Evolutionary conservation across 2,797 vertebrate genomes (phyloP).

Genomic region (Synaphobranchus kaupii): DNA sequence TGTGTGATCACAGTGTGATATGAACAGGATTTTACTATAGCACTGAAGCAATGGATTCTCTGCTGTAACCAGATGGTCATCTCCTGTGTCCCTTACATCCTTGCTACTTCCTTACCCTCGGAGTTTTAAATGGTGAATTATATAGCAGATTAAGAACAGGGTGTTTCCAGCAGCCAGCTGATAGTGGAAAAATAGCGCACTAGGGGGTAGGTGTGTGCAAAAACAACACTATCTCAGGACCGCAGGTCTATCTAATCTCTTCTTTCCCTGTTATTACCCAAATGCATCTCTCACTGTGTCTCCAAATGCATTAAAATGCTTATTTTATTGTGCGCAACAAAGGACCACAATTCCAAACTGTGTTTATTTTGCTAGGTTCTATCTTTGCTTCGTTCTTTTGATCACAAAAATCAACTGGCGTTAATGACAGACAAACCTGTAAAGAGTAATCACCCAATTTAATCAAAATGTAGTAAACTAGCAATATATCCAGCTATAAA

Average conservation of each 20-base stretch:
- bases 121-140: not conserved
- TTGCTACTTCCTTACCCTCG: slow-evolving; percentile 60
- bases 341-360: not conserved
- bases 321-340: not conserved
- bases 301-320: not conserved
- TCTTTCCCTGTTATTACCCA: not conserved
- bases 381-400: not conserved
- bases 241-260: too few relatives aligned
- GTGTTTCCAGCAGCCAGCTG: too few relatives aligned
- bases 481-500: not conserved
- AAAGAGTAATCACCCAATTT: not conserved
- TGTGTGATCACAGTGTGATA: slow-evolving; percentile 34
- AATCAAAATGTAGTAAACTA: not conserved
- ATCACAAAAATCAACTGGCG: not conserved
- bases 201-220: too few relatives aligned
- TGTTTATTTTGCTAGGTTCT: not conserved
- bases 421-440: not conserved
- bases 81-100: slow-evolving; percentile 63
- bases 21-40: slow-evolving; percentile 52
- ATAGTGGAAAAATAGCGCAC: too few relatives aligned
- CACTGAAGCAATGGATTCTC: slow-evolving; percentile 30
- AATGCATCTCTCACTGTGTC: not conserved
- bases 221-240: too few relatives aligned
- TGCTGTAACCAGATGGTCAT: slow-evolving; percentile 40
- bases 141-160: slow-evolving; percentile 50